Evolutionary conservation across 2,113 vertebrate genomes (phyloP).

Genomic region (Eubucco bourcierii): DNA sequence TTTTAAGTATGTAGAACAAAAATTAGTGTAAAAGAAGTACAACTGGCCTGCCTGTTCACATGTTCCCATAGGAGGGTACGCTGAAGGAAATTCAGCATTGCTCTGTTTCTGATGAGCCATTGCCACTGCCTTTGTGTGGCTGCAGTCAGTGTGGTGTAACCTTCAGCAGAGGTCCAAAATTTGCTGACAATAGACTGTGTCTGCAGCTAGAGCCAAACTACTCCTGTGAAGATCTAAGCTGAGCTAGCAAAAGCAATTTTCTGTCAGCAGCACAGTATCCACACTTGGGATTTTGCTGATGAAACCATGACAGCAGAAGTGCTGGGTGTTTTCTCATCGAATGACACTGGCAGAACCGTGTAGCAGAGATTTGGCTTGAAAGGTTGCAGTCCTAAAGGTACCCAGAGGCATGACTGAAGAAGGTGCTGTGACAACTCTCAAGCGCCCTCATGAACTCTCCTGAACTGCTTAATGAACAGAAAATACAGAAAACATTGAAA

Average conservation of each 20-base stretch:
- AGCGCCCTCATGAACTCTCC: background rate
- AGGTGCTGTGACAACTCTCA: background rate
- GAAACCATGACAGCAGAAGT: background rate
- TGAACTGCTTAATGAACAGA: background rate
- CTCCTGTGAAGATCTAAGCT: background rate
- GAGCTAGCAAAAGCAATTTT: background rate
- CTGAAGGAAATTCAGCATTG: accelerated
- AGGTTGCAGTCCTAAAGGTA: background rate
- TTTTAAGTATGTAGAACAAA: background rate
- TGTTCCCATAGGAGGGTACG: accelerated
- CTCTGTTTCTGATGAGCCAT: accelerated
- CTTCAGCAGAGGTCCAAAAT: background rate
- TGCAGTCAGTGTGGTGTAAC: background rate
- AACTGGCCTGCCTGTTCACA: background rate
- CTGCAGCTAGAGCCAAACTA: background rate
- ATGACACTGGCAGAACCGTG: accelerated
- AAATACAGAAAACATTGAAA: background rate
- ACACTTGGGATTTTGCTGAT: background rate
- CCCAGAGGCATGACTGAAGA: background rate
- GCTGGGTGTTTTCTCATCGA: accelerated
- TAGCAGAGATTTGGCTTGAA: background rate
- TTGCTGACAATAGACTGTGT: background rate
- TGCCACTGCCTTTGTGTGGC: background rate
- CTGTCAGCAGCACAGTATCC: background rate
- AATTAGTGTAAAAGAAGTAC: background rate